These are phyloP conservation scores for Sogatella furcifera DNA, from an alignment of 1,140 invertebrate species.

Conservation along the genomic window DNA sequence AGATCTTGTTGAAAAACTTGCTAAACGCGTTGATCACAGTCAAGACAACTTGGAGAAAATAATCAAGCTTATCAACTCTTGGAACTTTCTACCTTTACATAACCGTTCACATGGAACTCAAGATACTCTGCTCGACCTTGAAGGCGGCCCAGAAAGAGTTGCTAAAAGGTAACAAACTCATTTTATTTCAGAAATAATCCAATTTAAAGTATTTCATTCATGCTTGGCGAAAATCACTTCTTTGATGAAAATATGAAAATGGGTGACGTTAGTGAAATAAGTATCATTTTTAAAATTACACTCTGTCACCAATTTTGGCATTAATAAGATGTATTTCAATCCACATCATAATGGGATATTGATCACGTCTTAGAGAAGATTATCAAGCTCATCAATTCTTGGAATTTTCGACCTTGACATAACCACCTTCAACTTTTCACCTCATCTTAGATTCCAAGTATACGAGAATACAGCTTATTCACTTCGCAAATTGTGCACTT, in stretches of 20 bases:
- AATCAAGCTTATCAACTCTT: constrained; percentile 45
- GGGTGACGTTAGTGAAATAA: too few relatives aligned
- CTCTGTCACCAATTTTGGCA: too few relatives aligned
- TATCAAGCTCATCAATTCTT: constrained; percentile 45
- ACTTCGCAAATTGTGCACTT: too few relatives aligned
- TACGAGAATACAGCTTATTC: too few relatives aligned
- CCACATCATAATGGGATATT: too few relatives aligned
- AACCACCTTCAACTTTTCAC: too few relatives aligned
- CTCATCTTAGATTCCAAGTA: too few relatives aligned
- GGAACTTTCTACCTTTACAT: constrained; percentile 58
- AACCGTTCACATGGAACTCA: constrained; percentile 48
- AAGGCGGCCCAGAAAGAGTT: constrained; percentile 43
- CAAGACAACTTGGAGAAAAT: constrained; percentile 39
- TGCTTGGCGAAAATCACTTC: neutral
- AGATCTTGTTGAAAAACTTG: constrained; percentile 41
- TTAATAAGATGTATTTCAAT: too few relatives aligned
- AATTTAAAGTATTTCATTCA: too few relatives aligned
- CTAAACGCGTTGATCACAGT: constrained; percentile 49
- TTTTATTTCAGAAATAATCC: too few relatives aligned
- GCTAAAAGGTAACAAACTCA: constrained; percentile 33
- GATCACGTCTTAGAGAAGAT: constrained; percentile 32
- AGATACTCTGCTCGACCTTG: constrained; percentile 43
- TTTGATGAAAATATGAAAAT: too few relatives aligned
- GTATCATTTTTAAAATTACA: neutral
- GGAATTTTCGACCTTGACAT: constrained; percentile 58